These are phyloP conservation scores for Reticulitermes speratus DNA, from an alignment of 1,140 invertebrate genomes.

Conservation along the genomic window DNA sequence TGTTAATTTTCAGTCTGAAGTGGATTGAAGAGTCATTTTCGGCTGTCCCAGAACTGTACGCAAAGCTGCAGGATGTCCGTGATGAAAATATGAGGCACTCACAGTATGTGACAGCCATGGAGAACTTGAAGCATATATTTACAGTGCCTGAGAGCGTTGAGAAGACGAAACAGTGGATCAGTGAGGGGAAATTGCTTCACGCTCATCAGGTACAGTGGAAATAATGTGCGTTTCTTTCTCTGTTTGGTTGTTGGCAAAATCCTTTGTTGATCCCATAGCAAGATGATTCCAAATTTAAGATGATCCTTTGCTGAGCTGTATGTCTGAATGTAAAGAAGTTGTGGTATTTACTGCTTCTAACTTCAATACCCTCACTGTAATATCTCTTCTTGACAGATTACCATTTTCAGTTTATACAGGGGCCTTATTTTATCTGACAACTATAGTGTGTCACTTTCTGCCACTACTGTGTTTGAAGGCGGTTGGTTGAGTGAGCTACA, in stretches of 20 bases:
- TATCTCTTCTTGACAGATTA: no score
- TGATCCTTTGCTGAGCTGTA: no score
- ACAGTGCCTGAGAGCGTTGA: slow-evolving; percentile 95
- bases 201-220: slow-evolving; percentile 73
- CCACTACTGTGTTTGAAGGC: no score
- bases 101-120: slow-evolving; percentile 95
- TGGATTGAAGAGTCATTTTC: slow-evolving; percentile 64
- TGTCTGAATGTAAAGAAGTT: no score
- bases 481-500: no score
- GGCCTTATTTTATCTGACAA: no score
- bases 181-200: slow-evolving; percentile 91
- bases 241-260: neutral
- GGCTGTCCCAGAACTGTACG: slow-evolving; percentile 67
- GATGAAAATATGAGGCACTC: slow-evolving; percentile 93
- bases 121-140: slow-evolving; percentile 97
- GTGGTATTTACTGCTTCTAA: no score
- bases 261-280: no score
- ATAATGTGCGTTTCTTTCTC: neutral
- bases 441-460: no score
- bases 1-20: slow-evolving; percentile 50
- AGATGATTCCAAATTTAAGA: no score
- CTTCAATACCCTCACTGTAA: no score
- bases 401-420: no score
- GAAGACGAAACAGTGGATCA: slow-evolving; percentile 91
- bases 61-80: slow-evolving; percentile 78